phyloP scores from a whole-genome alignment of 2,888 invertebrate genomes.

The Eupithecia dodoneata region DNA sequence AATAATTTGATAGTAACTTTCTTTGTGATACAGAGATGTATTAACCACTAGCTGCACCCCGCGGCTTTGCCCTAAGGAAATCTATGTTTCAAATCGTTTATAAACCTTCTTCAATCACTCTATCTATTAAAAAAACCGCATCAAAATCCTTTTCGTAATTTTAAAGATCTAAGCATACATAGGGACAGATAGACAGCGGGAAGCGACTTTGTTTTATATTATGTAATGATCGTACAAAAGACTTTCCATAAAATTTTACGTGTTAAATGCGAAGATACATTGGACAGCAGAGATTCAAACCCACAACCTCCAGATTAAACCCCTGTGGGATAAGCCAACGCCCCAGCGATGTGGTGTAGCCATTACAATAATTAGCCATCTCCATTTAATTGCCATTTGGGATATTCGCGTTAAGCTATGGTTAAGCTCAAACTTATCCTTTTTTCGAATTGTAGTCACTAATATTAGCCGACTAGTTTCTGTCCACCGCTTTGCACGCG shows the following conservation, averaged over 20 bases:
- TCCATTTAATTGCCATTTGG: constrained; percentile 11
- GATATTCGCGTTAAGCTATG: constrained; percentile 2
- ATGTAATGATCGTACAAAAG: neutral
- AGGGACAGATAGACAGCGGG: no score
- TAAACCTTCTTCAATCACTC: no score
- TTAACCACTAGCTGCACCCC: no score
- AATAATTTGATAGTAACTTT: no score
- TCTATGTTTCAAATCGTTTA: no score
- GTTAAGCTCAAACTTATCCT: neutral
- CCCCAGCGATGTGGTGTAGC: neutral
- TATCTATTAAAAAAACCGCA: no score
- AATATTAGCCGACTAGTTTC: neutral
- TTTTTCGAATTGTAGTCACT: neutral
- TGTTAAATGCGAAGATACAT: neutral
- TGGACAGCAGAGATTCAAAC: constrained; percentile 3
- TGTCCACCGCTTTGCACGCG: no score
- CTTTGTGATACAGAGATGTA: no score
- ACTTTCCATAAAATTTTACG: neutral
- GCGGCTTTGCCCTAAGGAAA: no score
- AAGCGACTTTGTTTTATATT: no score
- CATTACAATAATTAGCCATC: constrained; percentile 11
- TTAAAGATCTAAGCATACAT: no score
- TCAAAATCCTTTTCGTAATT: no score
- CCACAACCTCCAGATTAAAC: neutral
- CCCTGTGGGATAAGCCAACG: neutral